Evolutionary conservation across 2,888 invertebrate species (phyloP), one percentile per base, ranked within the genome.

Genomic region (Leucania comma): DNA sequence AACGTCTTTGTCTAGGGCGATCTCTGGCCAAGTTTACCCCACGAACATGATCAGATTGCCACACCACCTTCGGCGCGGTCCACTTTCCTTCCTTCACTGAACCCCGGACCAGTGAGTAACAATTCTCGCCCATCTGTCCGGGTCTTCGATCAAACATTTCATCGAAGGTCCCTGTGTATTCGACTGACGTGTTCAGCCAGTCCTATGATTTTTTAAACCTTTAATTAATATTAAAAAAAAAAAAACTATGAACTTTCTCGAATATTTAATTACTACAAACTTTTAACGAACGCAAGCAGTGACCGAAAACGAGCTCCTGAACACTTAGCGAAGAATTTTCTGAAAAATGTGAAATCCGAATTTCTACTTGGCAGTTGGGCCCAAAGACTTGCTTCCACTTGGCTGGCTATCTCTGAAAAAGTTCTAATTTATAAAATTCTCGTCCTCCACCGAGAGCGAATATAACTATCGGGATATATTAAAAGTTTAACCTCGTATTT

Each of bases 391-490:
- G 22, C 24, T 62, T 63, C 38, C 32, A 54, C 22, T 60, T 48
- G 24, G 48, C 51, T 51, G 48, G 50, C 42, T 60, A 50, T 38
- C 38, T 6, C 35, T 50, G 65, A 63, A 76, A 75, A 76, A 68
- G 62, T 60, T 75, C 42, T 63, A 56, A 80, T 68, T 75, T 75
- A 63, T 59, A 75, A 75, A 68, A 63, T 51, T 75, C 62, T 50
- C 56, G 66, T 60, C 32, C 60, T 62, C 42, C 17, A 22, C 32
- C 17, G 14, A 42, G 24, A 63, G 68, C 46, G 32, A 80, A 68
- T 69, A 60, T 80, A 63, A 64, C 76, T 63, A 68, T 77, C 22
- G 32, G 66, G 77, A 62, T 65, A 65, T 81, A 77, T 78, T 69
- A 54, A 64, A 81, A 78, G 58, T 69, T 70, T 51, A 62, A 65